phyloP scores from a whole-genome alignment of 2,113 vertebrate genomes.

The Microcebus jonahi region DNA sequence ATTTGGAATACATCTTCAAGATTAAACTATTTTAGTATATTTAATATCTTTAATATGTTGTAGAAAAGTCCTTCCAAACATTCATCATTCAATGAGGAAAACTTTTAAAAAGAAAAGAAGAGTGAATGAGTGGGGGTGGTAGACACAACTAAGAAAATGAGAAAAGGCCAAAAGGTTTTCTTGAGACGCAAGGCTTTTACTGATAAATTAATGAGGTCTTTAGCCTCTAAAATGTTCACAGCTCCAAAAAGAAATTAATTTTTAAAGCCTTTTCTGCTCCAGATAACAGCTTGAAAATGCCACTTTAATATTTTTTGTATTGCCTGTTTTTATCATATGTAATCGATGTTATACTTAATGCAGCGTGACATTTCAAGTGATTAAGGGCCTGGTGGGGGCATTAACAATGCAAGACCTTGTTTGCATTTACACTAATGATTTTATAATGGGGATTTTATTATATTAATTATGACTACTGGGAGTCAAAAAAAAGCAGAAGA shows the following conservation, averaged over 20 bases:
- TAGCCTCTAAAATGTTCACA: conserved; percentile 38
- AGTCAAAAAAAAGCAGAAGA: conserved; percentile 71
- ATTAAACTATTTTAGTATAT: not conserved
- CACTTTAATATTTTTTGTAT: conserved; percentile 53
- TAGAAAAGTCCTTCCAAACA: not conserved
- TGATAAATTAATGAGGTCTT: conserved; percentile 57
- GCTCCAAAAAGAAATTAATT: conserved; percentile 47
- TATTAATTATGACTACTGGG: conserved; percentile 84
- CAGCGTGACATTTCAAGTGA: conserved; percentile 82
- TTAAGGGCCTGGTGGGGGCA: conserved; percentile 80
- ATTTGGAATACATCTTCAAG: not conserved
- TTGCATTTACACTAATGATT: conserved; percentile 86
- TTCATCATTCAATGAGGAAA: not conserved
- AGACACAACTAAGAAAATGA: not conserved
- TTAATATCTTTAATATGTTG: not conserved
- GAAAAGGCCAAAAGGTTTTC: conserved; percentile 52
- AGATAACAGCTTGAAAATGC: conserved; percentile 62
- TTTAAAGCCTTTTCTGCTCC: conserved; percentile 49
- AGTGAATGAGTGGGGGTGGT: not conserved
- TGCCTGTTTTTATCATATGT: conserved; percentile 71
- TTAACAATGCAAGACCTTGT: conserved; percentile 84
- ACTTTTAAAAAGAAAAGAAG: not conserved
- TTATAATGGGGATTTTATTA: conserved; percentile 86
- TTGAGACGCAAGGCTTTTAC: not conserved
- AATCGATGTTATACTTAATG: conserved; percentile 83